Evolutionary conservation across 23 tunicate genomes (phyloP), one percentile per base, ranked within the genome.

Genomic region (Corella eumyota): DNA sequence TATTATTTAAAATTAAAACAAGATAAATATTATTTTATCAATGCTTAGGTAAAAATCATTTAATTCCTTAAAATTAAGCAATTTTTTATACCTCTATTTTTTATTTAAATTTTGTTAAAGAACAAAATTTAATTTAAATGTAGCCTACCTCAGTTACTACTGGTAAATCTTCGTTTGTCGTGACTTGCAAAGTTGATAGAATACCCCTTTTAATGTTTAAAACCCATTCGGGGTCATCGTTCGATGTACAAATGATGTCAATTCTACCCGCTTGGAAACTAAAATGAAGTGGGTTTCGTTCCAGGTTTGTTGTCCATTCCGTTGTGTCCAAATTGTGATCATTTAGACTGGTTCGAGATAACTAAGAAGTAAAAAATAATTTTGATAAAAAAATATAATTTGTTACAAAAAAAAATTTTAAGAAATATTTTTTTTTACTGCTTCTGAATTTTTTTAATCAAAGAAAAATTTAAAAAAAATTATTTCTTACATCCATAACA

Each of bases 181-280:
- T 56, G 31, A 67, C 71, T 61, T 77, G 85, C 55, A 86, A 52
- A 31, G 80, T 47, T 7, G 95, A 86, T 51, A 86, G 70, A 37
- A 86, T 71, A 59, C 85, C 95, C 17, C 74, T 47, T 66, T 86
- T 86, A 71, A 86, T 62, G 75, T 86, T 86, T 64, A 86, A 65
- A 26, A 77, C 95, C 95, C 95, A 86, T 1, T 47, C 35, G 23
- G 95, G 95, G 66, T 86, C 95, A 61, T 77, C 74, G 57, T 67
- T 77, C 25, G 85, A 36, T 27, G 95, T 60, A 56, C 95, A 86
- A 47, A 86, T 52, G 13, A 71, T 33, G 26, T 71, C 71, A 25
- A 86, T 77, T 6, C 30, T 37, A 22, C 95, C 95, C 61, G 77
- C 74, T 25, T 86, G 74, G 71, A 71, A 77, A 50, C 55, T 71